Evolutionary conservation across 1,140 invertebrate species (phyloP), one percentile per base, ranked within the genome.

Genomic region (Cyclina sinensis): DNA sequence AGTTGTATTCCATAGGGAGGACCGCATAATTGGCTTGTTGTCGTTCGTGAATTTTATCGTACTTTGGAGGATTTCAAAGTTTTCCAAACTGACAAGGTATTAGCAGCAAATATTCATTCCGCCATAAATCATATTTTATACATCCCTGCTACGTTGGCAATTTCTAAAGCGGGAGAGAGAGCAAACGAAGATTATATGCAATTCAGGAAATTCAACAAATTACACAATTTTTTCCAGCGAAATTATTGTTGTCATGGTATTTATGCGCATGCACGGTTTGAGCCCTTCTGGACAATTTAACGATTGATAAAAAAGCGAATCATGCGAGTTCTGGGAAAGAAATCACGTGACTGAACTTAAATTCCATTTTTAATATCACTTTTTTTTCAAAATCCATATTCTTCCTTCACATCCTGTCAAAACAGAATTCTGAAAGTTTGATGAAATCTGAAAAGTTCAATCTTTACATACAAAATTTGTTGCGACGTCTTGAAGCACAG

Each of bases 1-100:
- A 74, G 59, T 0, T 7, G 21, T 21, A 73, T 35, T 39, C 82
- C 82, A 24, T 24, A 14, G 82, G 57, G 82, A 73, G 1, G 3
- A 14, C 5, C 3, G n/a, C 46, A 54, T 73, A 84, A 84, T 84
- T 84, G 62, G 62, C 65, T 62, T 54, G 82, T 73, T 70, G 82
- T 54, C 82, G 46, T 24, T 30, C 46, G 30, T 54, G 74, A 78
- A 78, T 78, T 78, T 78, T 78, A 78, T 51, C 43, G 74, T 48
- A 51, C 74, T 35, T 54, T 35, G 18, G 74, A 78, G 74, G 54
- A 78, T 48, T 78, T 78, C 74, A 78, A 78, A 78, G 46, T 78
- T 78, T 78, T 78, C 74, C 46, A 78, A 78, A 78, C 54, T 78
- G 74, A 78, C 74, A 78, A 51, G 74, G 74, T 78, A 78, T 78